A percentile compares a stretch with the other conserved stretches of the same genome.
Conservation (phyloP, 2,113 vertebrate species). For the Chunga burmeisteri region DNA sequence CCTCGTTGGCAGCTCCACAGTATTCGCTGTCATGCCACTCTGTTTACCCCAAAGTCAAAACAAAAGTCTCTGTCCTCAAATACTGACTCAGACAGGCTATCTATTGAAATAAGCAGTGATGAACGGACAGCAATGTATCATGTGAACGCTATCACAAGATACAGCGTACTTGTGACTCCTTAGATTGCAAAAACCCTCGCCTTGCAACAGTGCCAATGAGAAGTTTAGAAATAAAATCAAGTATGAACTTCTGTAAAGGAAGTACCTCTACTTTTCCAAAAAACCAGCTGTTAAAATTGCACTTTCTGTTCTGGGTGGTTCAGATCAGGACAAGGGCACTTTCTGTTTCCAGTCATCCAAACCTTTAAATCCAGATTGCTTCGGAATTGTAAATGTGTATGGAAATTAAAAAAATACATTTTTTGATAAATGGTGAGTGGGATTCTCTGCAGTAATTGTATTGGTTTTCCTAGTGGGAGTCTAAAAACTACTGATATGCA, state of each 20-base stretch:
- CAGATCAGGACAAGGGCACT: not conserved
- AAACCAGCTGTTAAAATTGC: not conserved
- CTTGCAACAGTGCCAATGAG: not conserved
- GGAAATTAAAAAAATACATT: not conserved
- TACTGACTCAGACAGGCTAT: not conserved
- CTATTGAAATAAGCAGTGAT: not conserved
- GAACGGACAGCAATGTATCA: not conserved
- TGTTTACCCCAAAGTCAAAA: not conserved
- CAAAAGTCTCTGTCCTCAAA: not conserved
- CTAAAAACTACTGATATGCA: not conserved
- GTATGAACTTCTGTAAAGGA: not conserved
- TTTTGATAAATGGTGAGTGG: not conserved
- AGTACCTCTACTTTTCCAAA: not conserved
- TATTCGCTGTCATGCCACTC: not conserved
- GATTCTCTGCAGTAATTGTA: not conserved
- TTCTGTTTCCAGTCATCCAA: not conserved
- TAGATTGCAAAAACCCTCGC: not conserved
- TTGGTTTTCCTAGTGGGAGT: not conserved
- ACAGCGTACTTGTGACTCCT: not conserved
- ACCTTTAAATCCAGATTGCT: not conserved
- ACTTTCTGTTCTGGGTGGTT: not conserved
- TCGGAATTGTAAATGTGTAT: not conserved
- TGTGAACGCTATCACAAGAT: not conserved
- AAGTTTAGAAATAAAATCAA: not conserved
- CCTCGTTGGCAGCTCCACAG: accelerated